Conservation (phyloP, 2,113 vertebrate genomes). For the Larimichthys crocea region DNA sequence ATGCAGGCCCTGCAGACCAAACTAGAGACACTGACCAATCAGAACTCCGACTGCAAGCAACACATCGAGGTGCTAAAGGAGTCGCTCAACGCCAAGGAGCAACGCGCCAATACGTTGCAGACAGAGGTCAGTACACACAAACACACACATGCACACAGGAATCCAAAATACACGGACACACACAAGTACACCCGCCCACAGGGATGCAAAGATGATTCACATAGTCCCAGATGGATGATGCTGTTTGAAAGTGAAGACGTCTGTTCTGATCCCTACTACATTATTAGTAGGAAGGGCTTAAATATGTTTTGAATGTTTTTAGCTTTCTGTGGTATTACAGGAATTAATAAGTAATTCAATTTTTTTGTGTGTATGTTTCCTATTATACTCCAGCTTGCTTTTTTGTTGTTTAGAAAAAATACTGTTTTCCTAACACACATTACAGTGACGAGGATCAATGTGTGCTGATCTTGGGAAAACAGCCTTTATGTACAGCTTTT, state of each 20-base stretch:
- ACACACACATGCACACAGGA: neutral
- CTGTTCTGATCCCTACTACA: neutral
- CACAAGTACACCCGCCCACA: neutral
- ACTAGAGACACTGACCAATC: slow-evolving; percentile 97
- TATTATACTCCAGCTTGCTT: neutral
- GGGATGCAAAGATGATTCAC: slow-evolving; percentile 10
- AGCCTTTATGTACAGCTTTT: neutral
- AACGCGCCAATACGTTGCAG: slow-evolving; percentile 95
- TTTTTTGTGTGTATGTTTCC: neutral
- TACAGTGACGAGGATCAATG: neutral
- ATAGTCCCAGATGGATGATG: neutral
- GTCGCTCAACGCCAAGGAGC: slow-evolving; percentile 97
- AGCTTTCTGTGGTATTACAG: neutral
- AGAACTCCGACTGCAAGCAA: slow-evolving; percentile 99
- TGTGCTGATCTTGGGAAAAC: neutral
- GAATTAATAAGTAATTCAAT: neutral
- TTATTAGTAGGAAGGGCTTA: neutral
- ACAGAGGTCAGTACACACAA: slow-evolving; percentile 89
- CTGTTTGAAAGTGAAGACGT: neutral
- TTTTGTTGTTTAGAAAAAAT: neutral
- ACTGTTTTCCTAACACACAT: neutral
- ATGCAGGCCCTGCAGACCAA: slow-evolving; percentile 99
- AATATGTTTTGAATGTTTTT: neutral
- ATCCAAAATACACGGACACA: neutral
- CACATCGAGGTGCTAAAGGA: slow-evolving; percentile 99